These are phyloP conservation scores for Boloria selene DNA, from an alignment of 2,888 invertebrate genomes.

Conservation along the genomic window DNA sequence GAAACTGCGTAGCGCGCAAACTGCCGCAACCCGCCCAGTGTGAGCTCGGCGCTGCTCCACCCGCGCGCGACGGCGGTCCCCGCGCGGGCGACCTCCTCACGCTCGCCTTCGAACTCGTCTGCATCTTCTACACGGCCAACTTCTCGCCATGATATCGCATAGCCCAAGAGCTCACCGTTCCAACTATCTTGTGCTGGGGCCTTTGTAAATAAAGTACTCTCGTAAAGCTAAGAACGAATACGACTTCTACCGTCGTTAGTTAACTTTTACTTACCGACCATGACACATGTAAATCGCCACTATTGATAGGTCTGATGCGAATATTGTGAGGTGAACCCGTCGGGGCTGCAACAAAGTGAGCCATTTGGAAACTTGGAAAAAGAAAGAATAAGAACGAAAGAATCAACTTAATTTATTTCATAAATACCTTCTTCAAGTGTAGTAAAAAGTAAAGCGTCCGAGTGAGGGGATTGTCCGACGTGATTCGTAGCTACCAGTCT, in stretches of 20 bases:
- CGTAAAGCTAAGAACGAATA: background rate
- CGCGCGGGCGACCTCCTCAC: constrained; percentile 55
- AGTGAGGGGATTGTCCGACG: constrained; percentile 87
- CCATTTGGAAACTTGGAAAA: background rate
- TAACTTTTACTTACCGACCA: constrained; percentile 84
- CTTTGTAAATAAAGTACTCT: constrained; percentile 50
- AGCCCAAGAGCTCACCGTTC: constrained; percentile 89
- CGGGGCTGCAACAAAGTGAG: constrained; percentile 75
- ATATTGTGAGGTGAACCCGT: constrained; percentile 86
- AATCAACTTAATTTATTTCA: constrained; percentile 1
- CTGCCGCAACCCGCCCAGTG: constrained; percentile 85
- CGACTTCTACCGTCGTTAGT: background rate
- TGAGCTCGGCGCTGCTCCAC: constrained; percentile 84
- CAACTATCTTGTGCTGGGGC: constrained; percentile 85
- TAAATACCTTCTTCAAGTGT: constrained; percentile 88
- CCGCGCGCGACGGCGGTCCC: constrained; percentile 78
- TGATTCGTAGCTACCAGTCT: constrained; percentile 86
- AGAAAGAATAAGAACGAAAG: background rate
- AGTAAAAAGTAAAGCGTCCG: constrained; percentile 84
- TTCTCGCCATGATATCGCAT: constrained; percentile 84
- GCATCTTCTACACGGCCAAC: constrained; percentile 45
- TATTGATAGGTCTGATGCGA: constrained; percentile 84
- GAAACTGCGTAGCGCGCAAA: constrained; percentile 90
- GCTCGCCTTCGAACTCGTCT: constrained; percentile 28
- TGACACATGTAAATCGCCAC: constrained; percentile 85